These are phyloP conservation scores for Machimus atricapillus DNA, from an alignment of 2,888 invertebrate genomes.

Conservation along the genomic window DNA sequence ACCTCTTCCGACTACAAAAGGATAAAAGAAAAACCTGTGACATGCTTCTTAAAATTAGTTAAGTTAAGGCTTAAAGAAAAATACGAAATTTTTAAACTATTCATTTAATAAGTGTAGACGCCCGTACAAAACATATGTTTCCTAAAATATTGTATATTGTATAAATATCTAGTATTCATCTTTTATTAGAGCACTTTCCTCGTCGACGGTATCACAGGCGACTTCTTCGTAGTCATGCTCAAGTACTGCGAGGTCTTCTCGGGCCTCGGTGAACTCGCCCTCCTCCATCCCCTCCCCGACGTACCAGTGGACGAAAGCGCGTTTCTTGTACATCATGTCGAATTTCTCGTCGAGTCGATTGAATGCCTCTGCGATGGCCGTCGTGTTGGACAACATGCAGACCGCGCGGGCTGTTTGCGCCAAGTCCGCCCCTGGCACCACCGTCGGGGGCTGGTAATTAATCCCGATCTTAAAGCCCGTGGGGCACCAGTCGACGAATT, in stretches of 20 bases:
- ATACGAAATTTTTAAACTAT: neutral
- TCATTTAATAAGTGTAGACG: neutral
- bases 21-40: too few species aligned
- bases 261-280: constrained; percentile 82
- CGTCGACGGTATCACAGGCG: constrained; percentile 65
- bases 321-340: constrained; percentile 89
- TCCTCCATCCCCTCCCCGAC: constrained; percentile 85
- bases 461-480: constrained; percentile 91
- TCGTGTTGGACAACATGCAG: constrained; percentile 90
- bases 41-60: neutral
- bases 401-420: constrained; percentile 86
- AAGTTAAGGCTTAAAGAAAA: neutral
- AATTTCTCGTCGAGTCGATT: constrained; percentile 87
- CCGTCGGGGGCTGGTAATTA: constrained; percentile 83
- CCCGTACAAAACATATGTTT: neutral
- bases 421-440: constrained; percentile 78
- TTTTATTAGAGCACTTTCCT: constrained; percentile 48
- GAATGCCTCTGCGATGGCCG: constrained; percentile 85
- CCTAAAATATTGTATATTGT: neutral
- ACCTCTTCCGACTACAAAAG: too few species aligned
- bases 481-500: constrained; percentile 86
- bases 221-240: constrained; percentile 80
- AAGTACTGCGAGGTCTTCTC: constrained; percentile 77
- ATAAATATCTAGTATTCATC: neutral
- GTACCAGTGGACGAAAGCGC: constrained; percentile 93